phyloP scores from a whole-genome alignment of 2,797 vertebrate genomes.

The Calcarius lapponicus region DNA sequence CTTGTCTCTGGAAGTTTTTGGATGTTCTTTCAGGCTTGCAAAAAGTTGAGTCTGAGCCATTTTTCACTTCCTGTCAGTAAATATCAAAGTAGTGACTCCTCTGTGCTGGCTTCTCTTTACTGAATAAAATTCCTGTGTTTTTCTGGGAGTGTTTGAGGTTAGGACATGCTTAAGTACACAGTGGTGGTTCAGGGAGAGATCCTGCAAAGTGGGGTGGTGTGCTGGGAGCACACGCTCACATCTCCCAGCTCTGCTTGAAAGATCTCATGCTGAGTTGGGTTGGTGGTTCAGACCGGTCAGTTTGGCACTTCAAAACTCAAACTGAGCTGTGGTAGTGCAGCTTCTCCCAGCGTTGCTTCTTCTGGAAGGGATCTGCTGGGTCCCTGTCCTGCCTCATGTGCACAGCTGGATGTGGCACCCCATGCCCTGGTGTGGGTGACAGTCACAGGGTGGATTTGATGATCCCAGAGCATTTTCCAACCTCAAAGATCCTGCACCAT shows the following conservation, averaged over 20 bases:
- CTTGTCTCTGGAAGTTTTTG: slow-evolving; percentile 41
- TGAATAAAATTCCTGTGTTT: slow-evolving; percentile 25
- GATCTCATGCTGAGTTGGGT: neutral
- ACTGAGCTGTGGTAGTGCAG: accelerated
- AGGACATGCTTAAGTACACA: neutral
- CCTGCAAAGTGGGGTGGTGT: neutral
- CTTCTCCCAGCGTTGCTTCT: accelerated
- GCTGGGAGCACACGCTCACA: neutral
- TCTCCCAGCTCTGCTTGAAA: neutral
- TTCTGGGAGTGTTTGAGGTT: slow-evolving; percentile 13
- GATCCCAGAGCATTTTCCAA: neutral
- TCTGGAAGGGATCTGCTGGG: neutral
- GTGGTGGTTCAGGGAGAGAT: neutral
- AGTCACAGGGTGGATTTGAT: neutral
- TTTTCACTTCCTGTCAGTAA: slow-evolving; percentile 57
- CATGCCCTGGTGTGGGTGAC: neutral
- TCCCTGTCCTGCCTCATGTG: neutral
- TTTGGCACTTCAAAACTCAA: neutral
- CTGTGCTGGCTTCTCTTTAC: neutral
- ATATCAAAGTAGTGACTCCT: slow-evolving; percentile 46
- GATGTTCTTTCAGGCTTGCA: slow-evolving; percentile 9
- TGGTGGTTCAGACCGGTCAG: neutral
- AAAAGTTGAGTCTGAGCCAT: slow-evolving; percentile 36
- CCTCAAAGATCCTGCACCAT: accelerated
- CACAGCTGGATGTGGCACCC: neutral